Evolutionary conservation across 2,888 invertebrate species (phyloP), one percentile per base, ranked within the genome.

Genomic region (Pachycephus smyrnensis): DNA sequence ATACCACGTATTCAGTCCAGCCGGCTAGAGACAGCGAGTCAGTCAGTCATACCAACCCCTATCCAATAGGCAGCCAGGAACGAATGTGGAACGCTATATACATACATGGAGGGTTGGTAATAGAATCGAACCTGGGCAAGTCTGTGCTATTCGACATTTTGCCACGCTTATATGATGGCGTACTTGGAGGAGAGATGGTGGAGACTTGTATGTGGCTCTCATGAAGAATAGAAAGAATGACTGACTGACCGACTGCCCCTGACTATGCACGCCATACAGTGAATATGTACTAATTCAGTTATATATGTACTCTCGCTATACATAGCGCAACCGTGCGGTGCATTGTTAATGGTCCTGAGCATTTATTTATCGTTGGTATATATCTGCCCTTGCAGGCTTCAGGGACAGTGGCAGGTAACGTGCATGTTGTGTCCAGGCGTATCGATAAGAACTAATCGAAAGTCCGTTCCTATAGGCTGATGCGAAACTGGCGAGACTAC

Each of bases 351-450:
- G 80, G 80, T 80, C 78, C 78, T 80, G 78, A 82, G 83, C 84
- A 87, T 87, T 87, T 87, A 87, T 88, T 88, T 87, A 85, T 88
- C 86, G 84, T 77, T 80, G 82, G 55, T 55, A 80, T 85, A 82
- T 86, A 88, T 83, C 84, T 88, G 85, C 85, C 88, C 89, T 88
- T 88, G 89, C 82, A 82, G 84, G 85, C 87, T 88, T 86, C 85
- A 87, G 83, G 88, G 87, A 82, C 88, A 83, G 84, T 82, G 80
- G 78, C 55, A 15, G 9, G 55, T 55, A 55, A 55, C 55, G 55
- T 55, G 55, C 55, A 55, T 55, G 55, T 55, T 23, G 55, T 55
- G 55, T 55, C 55, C 55, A 55, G 55, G 23, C 55, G 23, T 2
- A 55, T 55, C 55, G 55, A 55, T 55, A 55, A 55, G 55, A 55